Evolutionary conservation across 2,797 vertebrate genomes (phyloP), one percentile per base, ranked within the genome.

Genomic region (Balearica regulorum): DNA sequence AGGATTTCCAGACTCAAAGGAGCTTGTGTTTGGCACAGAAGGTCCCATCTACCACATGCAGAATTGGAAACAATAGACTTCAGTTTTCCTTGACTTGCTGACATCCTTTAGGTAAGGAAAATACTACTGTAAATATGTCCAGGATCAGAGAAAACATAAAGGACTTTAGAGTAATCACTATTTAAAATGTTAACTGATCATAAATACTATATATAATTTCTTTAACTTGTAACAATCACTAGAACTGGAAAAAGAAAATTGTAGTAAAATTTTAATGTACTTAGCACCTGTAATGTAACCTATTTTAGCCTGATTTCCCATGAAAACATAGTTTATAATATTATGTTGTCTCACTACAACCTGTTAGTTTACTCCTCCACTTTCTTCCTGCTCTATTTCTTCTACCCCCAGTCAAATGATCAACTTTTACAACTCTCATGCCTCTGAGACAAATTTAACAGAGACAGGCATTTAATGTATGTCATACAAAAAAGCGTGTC

Each of bases 401-500:
- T 90, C 31, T 8, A 76, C 9, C 13, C 11, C 13, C 11, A 81
- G 86, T n/a, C 22, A 87, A 28, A 64, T 22, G 65, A 73, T 35
- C 41, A 57, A 46, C 53, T 78, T 78, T 19, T 31, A 82, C 31
- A 84, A 84, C 62, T 68, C 16, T 43, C 26, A 69, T 29, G 51
- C 17, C 16, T 65, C 51, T 53, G 19, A 72, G 35, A 53, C 28
- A 69, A 57, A 87, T 35, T 9, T 49, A 69, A 61, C 25, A 89
- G 49, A 53, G 48, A 49, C 14, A 39, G 37, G 29, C 11, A 31
- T 35, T 53, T 61, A 72, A 41, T 8, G 0, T 12, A 19, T 33
- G 22, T 58, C 12, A 26, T 8, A 54, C 11, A 19, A 83, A 61
- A 68, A 83, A 69, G 4, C 0, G 0, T 12, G 10, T 21, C 41